Evolutionary conservation across 1,140 invertebrate species (phyloP).

Genomic region (Drosophila kikkawai): DNA sequence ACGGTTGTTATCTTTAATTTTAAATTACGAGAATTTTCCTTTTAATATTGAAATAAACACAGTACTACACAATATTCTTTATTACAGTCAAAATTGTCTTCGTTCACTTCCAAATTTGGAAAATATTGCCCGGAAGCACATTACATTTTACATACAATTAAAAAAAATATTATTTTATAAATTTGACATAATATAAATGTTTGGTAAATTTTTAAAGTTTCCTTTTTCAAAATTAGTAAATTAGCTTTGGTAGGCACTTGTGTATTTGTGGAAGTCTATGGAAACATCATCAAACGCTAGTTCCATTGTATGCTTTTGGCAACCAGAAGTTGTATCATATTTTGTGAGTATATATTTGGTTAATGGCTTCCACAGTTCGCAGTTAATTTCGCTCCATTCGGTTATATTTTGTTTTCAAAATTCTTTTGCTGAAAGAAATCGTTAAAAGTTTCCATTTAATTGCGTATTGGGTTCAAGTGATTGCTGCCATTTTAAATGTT

Average conservation of each 20-base stretch:
- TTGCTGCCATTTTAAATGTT: slow-evolving; percentile 39
- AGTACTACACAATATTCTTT: background rate
- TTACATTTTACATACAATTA: background rate
- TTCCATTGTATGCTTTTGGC: slow-evolving; percentile 15
- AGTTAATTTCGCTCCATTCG: slow-evolving; percentile 49
- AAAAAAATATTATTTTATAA: background rate
- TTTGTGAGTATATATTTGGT: slow-evolving; percentile 21
- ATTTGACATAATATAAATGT: background rate
- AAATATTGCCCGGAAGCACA: background rate
- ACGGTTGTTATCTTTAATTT: background rate
- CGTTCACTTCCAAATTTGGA: background rate
- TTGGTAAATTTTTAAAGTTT: background rate
- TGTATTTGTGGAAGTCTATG: slow-evolving; percentile 3
- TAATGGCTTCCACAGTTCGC: slow-evolving; percentile 25
- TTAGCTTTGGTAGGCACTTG: background rate
- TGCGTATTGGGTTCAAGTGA: slow-evolving; percentile 37
- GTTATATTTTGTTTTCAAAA: slow-evolving; percentile 39
- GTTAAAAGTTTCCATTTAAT: slow-evolving; percentile 66
- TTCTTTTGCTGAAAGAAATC: slow-evolving; percentile 66
- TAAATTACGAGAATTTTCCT: background rate
- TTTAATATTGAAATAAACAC: background rate
- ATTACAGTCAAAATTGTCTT: background rate
- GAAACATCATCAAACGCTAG: slow-evolving; percentile 2
- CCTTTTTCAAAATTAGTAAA: no score
- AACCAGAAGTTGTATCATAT: slow-evolving; percentile 19